Conservation (phyloP, 2,888 invertebrate genomes). For the Bhutanitis thaidina region DNA sequence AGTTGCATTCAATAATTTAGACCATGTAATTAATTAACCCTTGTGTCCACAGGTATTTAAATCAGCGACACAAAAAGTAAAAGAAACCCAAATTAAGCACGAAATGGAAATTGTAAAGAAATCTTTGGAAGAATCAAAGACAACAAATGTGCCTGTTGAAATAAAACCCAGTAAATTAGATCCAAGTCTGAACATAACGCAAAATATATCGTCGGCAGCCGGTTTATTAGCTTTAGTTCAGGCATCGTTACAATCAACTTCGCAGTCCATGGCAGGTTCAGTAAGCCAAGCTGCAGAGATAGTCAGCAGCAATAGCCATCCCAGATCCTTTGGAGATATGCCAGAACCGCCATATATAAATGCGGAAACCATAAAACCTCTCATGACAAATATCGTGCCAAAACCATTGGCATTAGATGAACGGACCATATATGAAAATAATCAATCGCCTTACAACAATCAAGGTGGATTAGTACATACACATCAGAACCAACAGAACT, state of each 20-base stretch:
- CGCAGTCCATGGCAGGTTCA: constrained; percentile 23
- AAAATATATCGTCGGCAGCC: constrained; percentile 39
- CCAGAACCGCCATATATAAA: constrained; percentile 30
- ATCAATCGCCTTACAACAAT: neutral
- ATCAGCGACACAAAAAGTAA: constrained; percentile 86
- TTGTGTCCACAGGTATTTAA: constrained; percentile 79
- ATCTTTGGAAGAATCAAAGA: constrained; percentile 55
- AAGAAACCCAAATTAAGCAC: constrained; percentile 79
- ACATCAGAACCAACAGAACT: constrained; percentile 1
- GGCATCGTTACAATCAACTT: constrained; percentile 52
- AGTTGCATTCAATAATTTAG: too few species aligned
- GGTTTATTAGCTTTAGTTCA: constrained; percentile 63
- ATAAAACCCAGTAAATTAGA: constrained; percentile 18
- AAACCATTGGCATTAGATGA: neutral
- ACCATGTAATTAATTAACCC: neutral
- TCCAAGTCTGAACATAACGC: constrained; percentile 15
- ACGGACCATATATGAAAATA: neutral
- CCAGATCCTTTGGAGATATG: constrained; percentile 60
- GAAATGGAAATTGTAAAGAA: constrained; percentile 79
- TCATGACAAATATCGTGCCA: neutral
- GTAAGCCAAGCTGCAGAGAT: constrained; percentile 34
- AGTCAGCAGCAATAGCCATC: constrained; percentile 47
- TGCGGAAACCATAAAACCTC: neutral
- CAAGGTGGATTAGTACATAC: neutral
- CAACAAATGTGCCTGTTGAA: constrained; percentile 20